These are phyloP conservation scores for Elachura formosa DNA, from an alignment of 2,113 vertebrate genomes.

Conservation along the genomic window DNA sequence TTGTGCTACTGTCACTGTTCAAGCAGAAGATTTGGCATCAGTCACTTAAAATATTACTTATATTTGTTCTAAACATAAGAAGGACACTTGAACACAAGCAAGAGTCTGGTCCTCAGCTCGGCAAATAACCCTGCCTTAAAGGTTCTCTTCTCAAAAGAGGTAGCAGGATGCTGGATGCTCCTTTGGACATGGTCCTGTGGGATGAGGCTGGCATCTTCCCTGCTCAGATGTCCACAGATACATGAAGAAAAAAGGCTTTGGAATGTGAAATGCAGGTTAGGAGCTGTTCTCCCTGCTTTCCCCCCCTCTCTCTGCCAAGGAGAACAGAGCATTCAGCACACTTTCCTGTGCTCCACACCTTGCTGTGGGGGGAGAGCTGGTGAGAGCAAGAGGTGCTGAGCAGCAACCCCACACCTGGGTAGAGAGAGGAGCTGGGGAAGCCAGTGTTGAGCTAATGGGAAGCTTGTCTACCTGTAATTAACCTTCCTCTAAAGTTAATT, in stretches of 20 bases:
- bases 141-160: not conserved
- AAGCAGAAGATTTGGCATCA: not conserved
- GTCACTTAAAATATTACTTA: not conserved
- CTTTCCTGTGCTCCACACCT: not conserved
- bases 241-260: not conserved
- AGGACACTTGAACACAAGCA: not conserved
- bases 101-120: not conserved
- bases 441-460: not conserved
- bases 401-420: fast-evolving
- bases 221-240: not conserved
- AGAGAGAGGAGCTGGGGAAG: not conserved
- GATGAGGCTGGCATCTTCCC: not conserved
- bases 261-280: not conserved
- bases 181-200: not conserved
- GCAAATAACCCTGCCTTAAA: not conserved
- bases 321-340: not conserved
- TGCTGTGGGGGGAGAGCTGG: not conserved
- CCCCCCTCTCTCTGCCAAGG: not conserved
- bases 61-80: not conserved
- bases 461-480: not conserved
- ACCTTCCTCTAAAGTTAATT: not conserved
- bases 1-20: not conserved
- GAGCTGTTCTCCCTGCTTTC: not conserved
- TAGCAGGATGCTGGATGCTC: not conserved
- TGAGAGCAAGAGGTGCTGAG: not conserved